Percentiles rank a stretch among this genome's conserved stretches.
Conservation (phyloP, 2,113 vertebrate species). For the Lophura nycthemera region DNA sequence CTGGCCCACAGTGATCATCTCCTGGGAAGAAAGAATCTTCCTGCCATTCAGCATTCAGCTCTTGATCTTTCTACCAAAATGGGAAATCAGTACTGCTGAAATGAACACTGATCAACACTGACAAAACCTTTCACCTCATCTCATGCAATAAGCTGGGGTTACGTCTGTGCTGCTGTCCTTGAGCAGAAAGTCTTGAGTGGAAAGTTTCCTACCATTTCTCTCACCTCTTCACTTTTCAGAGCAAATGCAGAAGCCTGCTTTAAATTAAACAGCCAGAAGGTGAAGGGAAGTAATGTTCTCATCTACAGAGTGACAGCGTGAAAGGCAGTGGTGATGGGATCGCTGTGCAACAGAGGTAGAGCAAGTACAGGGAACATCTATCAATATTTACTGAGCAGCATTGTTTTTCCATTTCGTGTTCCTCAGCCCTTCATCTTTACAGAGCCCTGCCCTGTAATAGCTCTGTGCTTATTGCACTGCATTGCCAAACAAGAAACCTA, state of each 20-base stretch:
- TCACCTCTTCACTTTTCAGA: neutral
- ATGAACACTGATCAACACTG: slow-evolving; percentile 57
- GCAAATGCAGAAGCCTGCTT: slow-evolving; percentile 30
- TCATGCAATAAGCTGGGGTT: neutral
- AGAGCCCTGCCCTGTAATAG: slow-evolving; percentile 28
- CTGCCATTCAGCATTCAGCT: slow-evolving; percentile 43
- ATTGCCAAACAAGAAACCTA: slow-evolving; percentile 16
- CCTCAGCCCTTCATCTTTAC: slow-evolving; percentile 30
- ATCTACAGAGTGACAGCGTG: neutral
- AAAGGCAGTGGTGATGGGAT: slow-evolving; percentile 18
- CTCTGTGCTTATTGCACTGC: slow-evolving; percentile 27
- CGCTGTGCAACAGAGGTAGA: neutral
- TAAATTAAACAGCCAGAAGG: slow-evolving; percentile 31
- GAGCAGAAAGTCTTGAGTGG: slow-evolving; percentile 20
- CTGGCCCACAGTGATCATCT: slow-evolving; percentile 55
- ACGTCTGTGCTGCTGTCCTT: neutral
- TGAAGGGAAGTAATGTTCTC: slow-evolving; percentile 8
- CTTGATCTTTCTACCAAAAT: slow-evolving; percentile 59
- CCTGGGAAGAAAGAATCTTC: slow-evolving; percentile 54
- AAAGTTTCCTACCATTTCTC: slow-evolving; percentile 21
- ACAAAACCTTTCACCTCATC: slow-evolving; percentile 60
- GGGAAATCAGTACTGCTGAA: slow-evolving; percentile 41
- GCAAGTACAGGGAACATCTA: slow-evolving; percentile 31
- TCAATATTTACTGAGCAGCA: slow-evolving; percentile 65
- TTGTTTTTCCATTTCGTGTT: slow-evolving; percentile 42